Base-by-base conservation (phyloP, 2,888 invertebrate genomes). In the Sisyra terminalis region DNA sequence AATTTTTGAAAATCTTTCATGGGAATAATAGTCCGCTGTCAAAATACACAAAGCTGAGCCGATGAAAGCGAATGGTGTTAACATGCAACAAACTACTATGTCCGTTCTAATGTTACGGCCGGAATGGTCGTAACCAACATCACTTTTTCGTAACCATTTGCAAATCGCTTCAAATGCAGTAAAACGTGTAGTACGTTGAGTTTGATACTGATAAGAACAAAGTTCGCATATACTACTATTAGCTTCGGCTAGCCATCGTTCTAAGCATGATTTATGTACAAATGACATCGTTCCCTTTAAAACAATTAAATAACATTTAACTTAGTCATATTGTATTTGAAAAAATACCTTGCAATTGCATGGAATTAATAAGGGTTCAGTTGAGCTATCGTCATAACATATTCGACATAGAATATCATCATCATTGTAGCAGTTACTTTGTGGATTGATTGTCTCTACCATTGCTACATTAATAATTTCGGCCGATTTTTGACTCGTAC, bases 241-340 rank as follows among this genome's bases (percentile, higher is more conserved):
- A 2, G 78, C 76, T 55, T 80, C 78, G 2, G 79, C 78, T 31
- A 84, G 62, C 84, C 84, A 85, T 41, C 70, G 69, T 59, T 84
- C 82, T 50, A 84, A 60, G 55, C 84, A 85, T 45, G 71, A 70
- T 2, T 78, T 69, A 57, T 83, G 82, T 9, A 82, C 74, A 43
- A 77, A 67, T 1, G 81, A 82, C 49, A 83, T 75, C 2, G 79
- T 76, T 1, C 83, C 84, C 69, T 70, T 53, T 50, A 65, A 63
- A 50, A 57, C 47, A 48, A 63, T 65, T 59, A 14, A 64, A 16
- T 16, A 17, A 16, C 9, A 10, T 16, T 8, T 7, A 16, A 38
- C 11, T 34, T 15, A 34, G 15, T 3, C 11, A 34, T n/a, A 13
- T 7, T 3, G 8, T 7, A n/a, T 8, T 31, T 31, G n/a, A 31